phyloP scores from a whole-genome alignment of 2,888 invertebrate species.

The Eilema caniola region DNA sequence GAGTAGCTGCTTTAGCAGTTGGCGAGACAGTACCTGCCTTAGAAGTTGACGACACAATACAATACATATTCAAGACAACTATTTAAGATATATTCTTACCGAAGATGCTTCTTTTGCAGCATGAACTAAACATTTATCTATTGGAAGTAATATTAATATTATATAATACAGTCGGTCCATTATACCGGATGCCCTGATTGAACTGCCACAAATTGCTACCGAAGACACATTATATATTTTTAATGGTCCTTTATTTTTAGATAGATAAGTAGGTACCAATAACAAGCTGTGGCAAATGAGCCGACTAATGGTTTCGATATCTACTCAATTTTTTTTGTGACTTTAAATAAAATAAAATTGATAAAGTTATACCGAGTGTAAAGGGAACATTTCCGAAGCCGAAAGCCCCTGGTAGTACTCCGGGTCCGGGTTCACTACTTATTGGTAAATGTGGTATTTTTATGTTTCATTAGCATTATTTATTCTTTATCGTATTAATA shows the following conservation, averaged over 20 bases:
- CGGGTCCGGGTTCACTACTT: too few species aligned
- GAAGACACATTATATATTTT: neutral
- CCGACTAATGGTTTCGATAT: neutral
- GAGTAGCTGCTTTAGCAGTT: too few species aligned
- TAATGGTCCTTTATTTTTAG: neutral
- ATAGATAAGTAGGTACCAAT: neutral
- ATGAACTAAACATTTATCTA: neutral
- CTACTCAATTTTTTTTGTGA: neutral
- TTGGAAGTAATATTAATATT: neutral
- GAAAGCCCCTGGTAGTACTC: too few species aligned
- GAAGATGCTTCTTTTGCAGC: conserved; percentile 1
- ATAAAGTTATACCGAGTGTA: too few species aligned
- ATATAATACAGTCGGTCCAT: neutral
- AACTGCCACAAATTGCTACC: neutral
- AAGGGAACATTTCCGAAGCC: too few species aligned
- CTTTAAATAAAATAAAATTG: neutral
- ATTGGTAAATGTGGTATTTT: too few species aligned
- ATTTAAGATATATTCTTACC: neutral
- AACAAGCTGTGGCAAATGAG: conserved; percentile 5
- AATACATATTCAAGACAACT: too few species aligned
- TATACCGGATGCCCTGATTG: neutral
- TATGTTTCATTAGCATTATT: too few species aligned
- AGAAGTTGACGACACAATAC: too few species aligned
- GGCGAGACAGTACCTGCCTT: too few species aligned
- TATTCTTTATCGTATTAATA: too few species aligned